These are phyloP conservation scores for Euproctis similis DNA, from an alignment of 2,888 invertebrate genomes.

Conservation along the genomic window DNA sequence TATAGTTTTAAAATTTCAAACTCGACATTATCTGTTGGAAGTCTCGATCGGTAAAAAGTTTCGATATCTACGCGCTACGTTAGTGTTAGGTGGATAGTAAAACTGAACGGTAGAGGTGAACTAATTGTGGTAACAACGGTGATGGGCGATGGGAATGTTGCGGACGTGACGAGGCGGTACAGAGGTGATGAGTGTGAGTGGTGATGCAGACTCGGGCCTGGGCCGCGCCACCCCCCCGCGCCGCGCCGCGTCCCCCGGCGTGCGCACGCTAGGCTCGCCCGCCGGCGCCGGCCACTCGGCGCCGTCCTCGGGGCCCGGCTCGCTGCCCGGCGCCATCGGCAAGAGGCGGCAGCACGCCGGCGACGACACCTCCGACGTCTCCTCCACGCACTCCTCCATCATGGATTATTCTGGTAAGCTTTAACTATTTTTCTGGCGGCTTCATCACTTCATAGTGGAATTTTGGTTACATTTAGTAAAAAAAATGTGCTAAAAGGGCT, in stretches of 20 bases:
- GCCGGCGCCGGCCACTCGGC: constrained; percentile 22
- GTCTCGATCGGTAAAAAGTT: too few relatives aligned
- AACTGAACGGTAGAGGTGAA: neutral
- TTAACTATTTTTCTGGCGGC: too few relatives aligned
- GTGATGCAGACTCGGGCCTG: constrained; percentile 86
- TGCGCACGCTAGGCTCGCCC: constrained; percentile 88
- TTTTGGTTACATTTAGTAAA: too few relatives aligned
- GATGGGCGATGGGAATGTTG: neutral
- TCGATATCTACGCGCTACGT: too few relatives aligned
- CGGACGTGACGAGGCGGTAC: too few relatives aligned
- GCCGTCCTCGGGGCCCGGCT: constrained; percentile 81
- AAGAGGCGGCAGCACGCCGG: constrained; percentile 81
- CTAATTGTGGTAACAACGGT: neutral
- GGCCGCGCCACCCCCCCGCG: constrained; percentile 91
- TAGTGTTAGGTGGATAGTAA: neutral
- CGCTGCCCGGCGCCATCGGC: constrained; percentile 90
- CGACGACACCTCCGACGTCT: constrained; percentile 92
- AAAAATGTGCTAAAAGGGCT: too few relatives aligned
- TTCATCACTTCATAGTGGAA: too few relatives aligned
- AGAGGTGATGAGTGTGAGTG: too few relatives aligned
- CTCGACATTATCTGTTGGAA: too few relatives aligned
- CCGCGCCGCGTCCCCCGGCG: constrained; percentile 89
- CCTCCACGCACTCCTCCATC: constrained; percentile 88
- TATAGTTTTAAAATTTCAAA: too few relatives aligned
- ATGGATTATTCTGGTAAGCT: constrained; percentile 88